Evolutionary conservation across 2,113 vertebrate genomes (phyloP).

Genomic region (Channa maculata): DNA sequence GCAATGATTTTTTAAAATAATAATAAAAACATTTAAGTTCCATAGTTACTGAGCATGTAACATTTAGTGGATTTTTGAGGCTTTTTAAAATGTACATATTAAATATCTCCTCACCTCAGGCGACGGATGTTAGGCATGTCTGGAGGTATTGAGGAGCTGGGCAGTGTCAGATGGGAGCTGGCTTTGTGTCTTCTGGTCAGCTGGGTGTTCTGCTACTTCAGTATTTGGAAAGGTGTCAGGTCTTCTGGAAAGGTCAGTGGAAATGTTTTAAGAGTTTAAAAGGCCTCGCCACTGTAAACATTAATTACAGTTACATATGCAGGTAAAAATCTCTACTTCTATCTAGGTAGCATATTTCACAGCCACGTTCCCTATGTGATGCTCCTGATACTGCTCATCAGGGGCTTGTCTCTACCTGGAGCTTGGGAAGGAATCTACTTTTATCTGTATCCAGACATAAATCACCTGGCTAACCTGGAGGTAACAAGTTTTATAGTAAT

Average conservation of each 20-base stretch:
- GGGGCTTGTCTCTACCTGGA: conserved; percentile 77
- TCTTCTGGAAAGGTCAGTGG: conserved; percentile 88
- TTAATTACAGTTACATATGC: too few species aligned
- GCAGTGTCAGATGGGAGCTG: conserved; percentile 89
- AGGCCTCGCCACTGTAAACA: too few species aligned
- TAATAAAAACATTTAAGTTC: too few species aligned
- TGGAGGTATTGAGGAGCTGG: conserved; percentile 87
- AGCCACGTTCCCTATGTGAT: conserved; percentile 77
- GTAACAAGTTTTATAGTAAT: conserved; percentile 39
- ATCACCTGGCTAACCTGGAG: conserved; percentile 61
- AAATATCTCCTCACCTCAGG: conserved; percentile 65
- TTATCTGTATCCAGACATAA: conserved; percentile 74
- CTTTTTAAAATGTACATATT: too few species aligned
- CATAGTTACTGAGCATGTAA: too few species aligned
- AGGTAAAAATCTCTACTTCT: neutral
- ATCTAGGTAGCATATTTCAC: conserved; percentile 78
- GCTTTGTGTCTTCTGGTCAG: conserved; percentile 87
- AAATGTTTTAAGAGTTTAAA: conserved; percentile 33
- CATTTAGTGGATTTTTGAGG: too few species aligned
- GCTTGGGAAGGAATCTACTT: conserved; percentile 70
- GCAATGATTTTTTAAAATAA: too few species aligned
- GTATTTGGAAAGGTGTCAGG: conserved; percentile 92
- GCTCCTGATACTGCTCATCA: conserved; percentile 72
- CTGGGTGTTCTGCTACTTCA: conserved; percentile 91
- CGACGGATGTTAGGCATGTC: conserved; percentile 87